phyloP scores from a whole-genome alignment of 2,797 vertebrate species.

The Hippoglossus hippoglossus region DNA sequence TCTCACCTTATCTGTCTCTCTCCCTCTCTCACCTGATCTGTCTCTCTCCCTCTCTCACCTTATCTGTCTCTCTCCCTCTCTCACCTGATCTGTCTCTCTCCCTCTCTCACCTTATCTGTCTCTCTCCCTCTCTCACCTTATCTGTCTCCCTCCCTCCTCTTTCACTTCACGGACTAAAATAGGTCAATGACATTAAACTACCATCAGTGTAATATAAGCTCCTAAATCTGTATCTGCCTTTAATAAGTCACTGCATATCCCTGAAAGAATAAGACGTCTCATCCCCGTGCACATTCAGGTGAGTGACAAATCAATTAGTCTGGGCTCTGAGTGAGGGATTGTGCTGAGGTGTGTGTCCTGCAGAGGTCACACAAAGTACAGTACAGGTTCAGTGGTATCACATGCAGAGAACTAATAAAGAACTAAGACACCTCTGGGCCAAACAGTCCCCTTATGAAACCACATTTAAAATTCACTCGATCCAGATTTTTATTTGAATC shows the following conservation, averaged over 20 bases:
- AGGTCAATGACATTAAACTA: conserved; percentile 55
- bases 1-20: no score
- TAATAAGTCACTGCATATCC: conserved; percentile 49
- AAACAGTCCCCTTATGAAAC: no score
- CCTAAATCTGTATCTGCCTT: conserved; percentile 46
- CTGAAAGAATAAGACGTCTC: conserved; percentile 50
- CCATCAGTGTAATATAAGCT: conserved; percentile 41
- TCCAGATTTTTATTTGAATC: no score
- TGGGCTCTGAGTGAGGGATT: conserved; percentile 13
- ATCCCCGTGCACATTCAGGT: conserved; percentile 13
- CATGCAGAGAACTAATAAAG: not conserved
- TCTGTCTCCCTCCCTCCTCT: not conserved
- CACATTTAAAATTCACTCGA: not conserved
- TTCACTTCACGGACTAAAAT: conserved; percentile 42
- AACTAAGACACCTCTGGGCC: no score
- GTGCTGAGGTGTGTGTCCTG: conserved; percentile 29
- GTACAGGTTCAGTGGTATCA: not conserved
- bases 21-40: no score
- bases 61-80: conserved; percentile 16
- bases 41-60: not conserved
- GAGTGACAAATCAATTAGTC: conserved; percentile 50
- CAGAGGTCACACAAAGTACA: conserved; percentile 30
- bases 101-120: conserved; percentile 4
- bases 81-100: conserved; percentile 19
- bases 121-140: not conserved